These are phyloP conservation scores for Amblyopsis hoosieri DNA, from an alignment of 2,797 vertebrate species.

Conservation along the genomic window DNA sequence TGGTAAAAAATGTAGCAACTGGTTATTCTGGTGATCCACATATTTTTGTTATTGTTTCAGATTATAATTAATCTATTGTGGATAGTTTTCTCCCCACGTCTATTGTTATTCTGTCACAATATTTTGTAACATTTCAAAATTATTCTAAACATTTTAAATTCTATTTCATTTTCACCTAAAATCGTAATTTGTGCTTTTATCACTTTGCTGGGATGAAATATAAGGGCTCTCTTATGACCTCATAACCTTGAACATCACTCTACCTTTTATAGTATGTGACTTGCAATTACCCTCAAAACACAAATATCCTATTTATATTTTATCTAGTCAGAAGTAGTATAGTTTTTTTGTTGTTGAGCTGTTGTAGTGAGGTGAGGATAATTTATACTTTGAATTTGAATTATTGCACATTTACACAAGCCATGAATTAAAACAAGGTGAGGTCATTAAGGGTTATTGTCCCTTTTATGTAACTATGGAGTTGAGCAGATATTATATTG, in stretches of 20 bases:
- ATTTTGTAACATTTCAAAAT: background rate
- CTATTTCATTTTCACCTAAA: background rate
- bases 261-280: slow-evolving; percentile 55
- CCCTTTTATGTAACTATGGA: slow-evolving; percentile 29
- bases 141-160: background rate
- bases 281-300: slow-evolving; percentile 35
- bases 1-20: slow-evolving; percentile 49
- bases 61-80: slow-evolving; percentile 16
- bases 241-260: slow-evolving; percentile 60
- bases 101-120: background rate
- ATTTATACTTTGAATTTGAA: slow-evolving; percentile 26
- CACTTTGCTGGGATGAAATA: slow-evolving; percentile 68
- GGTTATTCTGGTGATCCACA: slow-evolving; percentile 22
- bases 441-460: slow-evolving; percentile 6
- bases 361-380: slow-evolving; percentile 15
- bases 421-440: slow-evolving; percentile 20
- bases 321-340: background rate
- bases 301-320: slow-evolving; percentile 41
- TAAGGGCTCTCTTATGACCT: slow-evolving; percentile 80
- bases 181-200: slow-evolving; percentile 52
- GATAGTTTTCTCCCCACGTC: background rate
- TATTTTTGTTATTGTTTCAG: slow-evolving; percentile 19
- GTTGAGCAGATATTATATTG: slow-evolving; percentile 36
- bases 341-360: slow-evolving; percentile 20
- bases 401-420: slow-evolving; percentile 11